Conservation (phyloP, 1,140 invertebrate species). For the Aphidius gifuensis region DNA sequence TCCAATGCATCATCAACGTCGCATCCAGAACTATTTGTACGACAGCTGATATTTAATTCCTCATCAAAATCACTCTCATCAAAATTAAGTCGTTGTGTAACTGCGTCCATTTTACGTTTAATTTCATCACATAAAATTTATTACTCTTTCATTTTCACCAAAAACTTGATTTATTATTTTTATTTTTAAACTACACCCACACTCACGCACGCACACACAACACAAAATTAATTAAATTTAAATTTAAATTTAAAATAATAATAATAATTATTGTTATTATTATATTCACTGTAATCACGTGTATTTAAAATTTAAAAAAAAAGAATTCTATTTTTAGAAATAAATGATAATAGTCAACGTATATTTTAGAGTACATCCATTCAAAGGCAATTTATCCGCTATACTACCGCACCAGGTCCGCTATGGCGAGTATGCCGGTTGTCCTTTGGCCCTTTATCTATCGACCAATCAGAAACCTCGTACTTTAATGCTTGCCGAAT, state of each 20-base stretch:
- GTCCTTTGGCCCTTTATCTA: conserved; percentile 2
- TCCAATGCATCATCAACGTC: conserved; percentile 47
- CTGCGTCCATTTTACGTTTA: conserved; percentile 37
- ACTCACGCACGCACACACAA: too few relatives aligned
- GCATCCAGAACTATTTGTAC: conserved; percentile 44
- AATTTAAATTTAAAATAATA: too few relatives aligned
- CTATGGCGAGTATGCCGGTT: conserved; percentile 37
- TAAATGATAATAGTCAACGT: too few relatives aligned
- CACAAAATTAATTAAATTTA: too few relatives aligned
- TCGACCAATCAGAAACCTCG: conserved; percentile 17
- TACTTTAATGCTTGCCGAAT: neutral
- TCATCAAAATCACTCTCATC: conserved; percentile 46
- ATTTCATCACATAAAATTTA: conserved; percentile 19
- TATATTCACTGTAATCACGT: neutral
- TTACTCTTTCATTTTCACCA: too few relatives aligned
- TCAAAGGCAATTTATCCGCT: conserved; percentile 32
- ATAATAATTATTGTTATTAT: neutral
- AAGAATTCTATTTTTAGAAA: too few relatives aligned
- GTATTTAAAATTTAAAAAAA: neutral
- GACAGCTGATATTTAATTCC: conserved; percentile 46
- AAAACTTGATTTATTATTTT: too few relatives aligned
- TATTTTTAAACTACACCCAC: too few relatives aligned
- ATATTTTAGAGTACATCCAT: conserved; percentile 25
- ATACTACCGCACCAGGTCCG: conserved; percentile 35
- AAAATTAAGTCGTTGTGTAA: conserved; percentile 44